Evolutionary conservation across 2,888 invertebrate genomes (phyloP).

Genomic region (Meloe dianella): DNA sequence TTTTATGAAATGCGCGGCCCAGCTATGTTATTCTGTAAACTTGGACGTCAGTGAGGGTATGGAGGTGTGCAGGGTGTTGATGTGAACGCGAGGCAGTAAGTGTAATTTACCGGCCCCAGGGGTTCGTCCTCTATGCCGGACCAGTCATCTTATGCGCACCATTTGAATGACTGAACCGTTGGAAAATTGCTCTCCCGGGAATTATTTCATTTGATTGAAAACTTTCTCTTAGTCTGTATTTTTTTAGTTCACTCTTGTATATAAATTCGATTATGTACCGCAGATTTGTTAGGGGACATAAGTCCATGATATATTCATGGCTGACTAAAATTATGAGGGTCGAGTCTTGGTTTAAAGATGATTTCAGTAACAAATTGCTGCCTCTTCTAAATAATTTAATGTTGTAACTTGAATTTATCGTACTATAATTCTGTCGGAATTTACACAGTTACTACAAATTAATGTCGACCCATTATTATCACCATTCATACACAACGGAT

Average conservation of each 20-base stretch:
- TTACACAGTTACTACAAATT: slow-evolving; percentile 29
- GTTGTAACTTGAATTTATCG: slow-evolving; percentile 52
- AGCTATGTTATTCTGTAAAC: slow-evolving; percentile 48
- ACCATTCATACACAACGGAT: slow-evolving; percentile 14
- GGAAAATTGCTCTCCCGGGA: slow-evolving; percentile 75
- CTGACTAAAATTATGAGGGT: slow-evolving; percentile 56
- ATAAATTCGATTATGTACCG: slow-evolving; percentile 61
- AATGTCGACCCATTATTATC: slow-evolving; percentile 27
- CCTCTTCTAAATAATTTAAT: slow-evolving; percentile 58
- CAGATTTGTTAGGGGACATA: slow-evolving; percentile 58
- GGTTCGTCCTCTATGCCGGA: slow-evolving; percentile 51
- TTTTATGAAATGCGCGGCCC: slow-evolving; percentile 52
- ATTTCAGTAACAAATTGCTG: slow-evolving; percentile 58
- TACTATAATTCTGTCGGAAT: slow-evolving; percentile 32
- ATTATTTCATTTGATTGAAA: slow-evolving; percentile 77
- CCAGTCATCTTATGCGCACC: slow-evolving; percentile 52
- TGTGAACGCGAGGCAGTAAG: slow-evolving; percentile 59
- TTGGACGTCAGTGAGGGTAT: slow-evolving; percentile 59
- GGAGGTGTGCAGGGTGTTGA: slow-evolving; percentile 55
- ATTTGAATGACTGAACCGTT: slow-evolving; percentile 63
- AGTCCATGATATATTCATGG: slow-evolving; percentile 58
- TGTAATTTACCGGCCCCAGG: slow-evolving; percentile 61
- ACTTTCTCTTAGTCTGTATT: slow-evolving; percentile 59
- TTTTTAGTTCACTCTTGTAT: slow-evolving; percentile 57
- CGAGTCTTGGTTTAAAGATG: slow-evolving; percentile 54